A percentile compares a stretch with the other conserved stretches of the same genome.
These are phyloP conservation scores for Aplochiton taeniatus DNA, from an alignment of 2,797 vertebrate genomes.

Conservation along the genomic window DNA sequence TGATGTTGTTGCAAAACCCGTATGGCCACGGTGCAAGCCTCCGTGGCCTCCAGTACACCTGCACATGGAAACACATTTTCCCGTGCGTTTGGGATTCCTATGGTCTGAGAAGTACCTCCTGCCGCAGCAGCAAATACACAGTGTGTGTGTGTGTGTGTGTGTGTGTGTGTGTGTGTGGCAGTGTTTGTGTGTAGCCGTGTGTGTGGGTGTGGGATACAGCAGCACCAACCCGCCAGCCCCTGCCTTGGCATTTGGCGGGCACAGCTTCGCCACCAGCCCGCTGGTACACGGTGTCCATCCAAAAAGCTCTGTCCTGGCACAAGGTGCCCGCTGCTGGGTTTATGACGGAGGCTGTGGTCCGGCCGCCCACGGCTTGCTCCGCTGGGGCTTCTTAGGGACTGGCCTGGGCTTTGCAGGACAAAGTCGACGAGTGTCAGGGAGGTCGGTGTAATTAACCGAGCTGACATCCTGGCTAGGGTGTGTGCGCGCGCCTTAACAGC, in stretches of 20 bases:
- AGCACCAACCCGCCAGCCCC: constrained; percentile 19
- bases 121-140: no score
- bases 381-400: constrained; percentile 21
- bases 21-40: no score
- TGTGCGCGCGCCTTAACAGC: constrained; percentile 30
- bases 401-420: constrained; percentile 19
- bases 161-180: constrained; percentile 1
- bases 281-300: constrained; percentile 3
- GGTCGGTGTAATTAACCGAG: constrained; percentile 49
- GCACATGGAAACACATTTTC: no score
- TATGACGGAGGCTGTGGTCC: constrained; percentile 22
- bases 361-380: constrained; percentile 4
- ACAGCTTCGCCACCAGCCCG: constrained; percentile 10
- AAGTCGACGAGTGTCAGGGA: constrained; percentile 41
- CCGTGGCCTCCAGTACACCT: no score
- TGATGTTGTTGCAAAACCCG: neutral
- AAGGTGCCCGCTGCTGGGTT: constrained; percentile 23
- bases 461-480: constrained; percentile 15
- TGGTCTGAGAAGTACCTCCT: neutral
- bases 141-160: constrained; percentile 2
- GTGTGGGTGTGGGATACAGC: constrained; percentile 21
- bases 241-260: constrained; percentile 6
- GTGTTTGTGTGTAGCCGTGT: constrained; percentile 13
- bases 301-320: constrained; percentile 19
- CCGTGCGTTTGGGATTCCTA: neutral